Evolutionary conservation across 1,140 invertebrate species (phyloP), one percentile per base, ranked within the genome.

Genomic region (Drosophila hydei): DNA sequence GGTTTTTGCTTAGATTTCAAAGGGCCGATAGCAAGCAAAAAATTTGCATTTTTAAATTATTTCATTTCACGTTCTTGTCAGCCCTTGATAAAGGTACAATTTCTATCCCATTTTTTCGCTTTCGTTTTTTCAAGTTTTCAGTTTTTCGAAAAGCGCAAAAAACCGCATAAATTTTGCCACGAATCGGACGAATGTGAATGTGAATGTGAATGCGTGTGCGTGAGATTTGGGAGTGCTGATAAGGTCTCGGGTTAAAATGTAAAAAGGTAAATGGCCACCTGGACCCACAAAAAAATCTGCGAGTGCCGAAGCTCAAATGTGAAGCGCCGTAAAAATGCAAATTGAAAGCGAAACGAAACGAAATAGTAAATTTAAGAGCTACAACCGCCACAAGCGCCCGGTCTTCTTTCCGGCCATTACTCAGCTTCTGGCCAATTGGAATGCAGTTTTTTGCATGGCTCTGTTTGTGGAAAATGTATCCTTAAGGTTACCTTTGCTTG

Each of bases 21-120:
- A 55, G 63, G 48, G 14, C 33, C 74, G 79, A 78, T 83, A 81
- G 72, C 33, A 8, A 62, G n/a, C 25, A 59, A 19, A 36, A 50
- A 75, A 84, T 83, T 83, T 78, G 71, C 79, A 84, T 83, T 83
- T 83, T 83, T 75, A 83, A 83, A 83, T 83, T 78, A 83, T 83
- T 83, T 83, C 79, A 83, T 83, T 83, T 83, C 75, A 83, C 79
- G 79, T 83, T 56, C 79, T 83, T 83, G 79, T 78, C 79, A 83
- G 75, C 36, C 71, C 79, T 74, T 83, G 79, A 83, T 83, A 83
- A 78, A 83, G 79, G 79, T 83, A 68, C 45, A 75, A 54, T 50
- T 47, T 83, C 70, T 78, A 83, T 75, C 25, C 38, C 56, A 16
- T 36, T 58, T 12, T 14, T 5, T 12, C 16, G 4, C n/a, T 25